Conservation (phyloP, 1,140 invertebrate genomes). For the Lamellibrachia luymesi region DNA sequence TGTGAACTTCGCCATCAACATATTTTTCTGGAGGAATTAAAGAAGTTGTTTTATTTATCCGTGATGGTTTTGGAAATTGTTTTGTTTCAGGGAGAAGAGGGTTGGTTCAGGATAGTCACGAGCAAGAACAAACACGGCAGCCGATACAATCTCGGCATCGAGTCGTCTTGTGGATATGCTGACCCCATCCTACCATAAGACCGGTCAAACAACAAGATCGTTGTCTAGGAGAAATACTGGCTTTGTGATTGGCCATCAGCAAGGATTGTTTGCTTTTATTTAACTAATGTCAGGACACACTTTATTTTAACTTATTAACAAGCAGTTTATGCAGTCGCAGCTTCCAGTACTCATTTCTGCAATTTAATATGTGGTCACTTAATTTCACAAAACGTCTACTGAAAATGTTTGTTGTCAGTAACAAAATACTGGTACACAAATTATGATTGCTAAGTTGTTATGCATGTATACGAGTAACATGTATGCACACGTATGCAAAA, state of each 20-base stretch:
- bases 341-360: too few species aligned
- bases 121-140: conserved; percentile 49
- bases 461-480: too few species aligned
- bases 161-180: conserved; percentile 52
- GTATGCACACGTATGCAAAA: too few species aligned
- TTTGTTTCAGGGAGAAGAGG: conserved; percentile 45
- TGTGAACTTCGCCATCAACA: not conserved
- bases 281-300: not conserved
- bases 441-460: too few species aligned
- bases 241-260: not conserved
- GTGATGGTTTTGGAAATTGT: not conserved
- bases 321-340: not conserved
- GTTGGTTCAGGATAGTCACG: conserved; percentile 56
- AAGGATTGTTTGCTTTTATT: not conserved
- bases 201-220: not conserved
- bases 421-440: too few species aligned
- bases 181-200: conserved; percentile 38
- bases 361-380: too few species aligned
- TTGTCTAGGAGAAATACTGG: not conserved
- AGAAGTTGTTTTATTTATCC: not conserved
- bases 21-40: not conserved
- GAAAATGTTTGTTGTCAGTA: too few species aligned
- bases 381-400: too few species aligned
- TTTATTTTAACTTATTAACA: not conserved
- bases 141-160: conserved; percentile 54